These are phyloP conservation scores for Pseudochirops cupreus DNA, from an alignment of 2,797 vertebrate genomes.

Conservation along the genomic window DNA sequence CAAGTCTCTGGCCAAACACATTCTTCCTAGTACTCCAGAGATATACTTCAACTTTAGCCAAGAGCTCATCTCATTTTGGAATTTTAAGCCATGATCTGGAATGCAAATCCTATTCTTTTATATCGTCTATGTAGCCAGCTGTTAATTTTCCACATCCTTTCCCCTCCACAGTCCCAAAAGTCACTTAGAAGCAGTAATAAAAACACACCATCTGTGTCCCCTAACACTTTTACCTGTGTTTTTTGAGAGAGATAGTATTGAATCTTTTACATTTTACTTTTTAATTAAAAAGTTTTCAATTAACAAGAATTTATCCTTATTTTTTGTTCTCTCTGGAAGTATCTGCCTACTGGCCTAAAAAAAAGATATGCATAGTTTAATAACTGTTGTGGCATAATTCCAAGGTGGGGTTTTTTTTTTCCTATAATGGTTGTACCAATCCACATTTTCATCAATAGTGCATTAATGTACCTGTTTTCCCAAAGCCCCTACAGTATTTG, in stretches of 20 bases:
- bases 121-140: slow-evolving; percentile 74
- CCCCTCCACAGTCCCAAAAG: slow-evolving; percentile 13
- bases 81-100: slow-evolving; percentile 62
- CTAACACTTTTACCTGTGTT: not conserved
- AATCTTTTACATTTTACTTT: not conserved
- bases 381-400: not conserved
- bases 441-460: not conserved
- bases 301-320: not conserved
- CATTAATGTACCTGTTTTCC: not conserved
- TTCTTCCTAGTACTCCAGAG: slow-evolving; percentile 51
- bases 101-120: slow-evolving; percentile 70
- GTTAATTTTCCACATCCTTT: slow-evolving; percentile 63
- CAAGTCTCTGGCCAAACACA: slow-evolving; percentile 63
- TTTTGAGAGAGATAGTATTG: not conserved
- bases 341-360: not conserved
- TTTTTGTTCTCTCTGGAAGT: not conserved
- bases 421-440: not conserved
- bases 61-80: slow-evolving; percentile 65
- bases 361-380: not conserved
- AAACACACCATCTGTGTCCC: not conserved
- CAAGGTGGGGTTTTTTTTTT: not conserved
- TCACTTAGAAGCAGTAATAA: not conserved
- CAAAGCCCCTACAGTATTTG: not conserved
- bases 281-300: not conserved
- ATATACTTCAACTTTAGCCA: slow-evolving; percentile 61